Base-by-base conservation (phyloP, 2,113 vertebrate genomes). In the Saccopteryx bilineata region DNA sequence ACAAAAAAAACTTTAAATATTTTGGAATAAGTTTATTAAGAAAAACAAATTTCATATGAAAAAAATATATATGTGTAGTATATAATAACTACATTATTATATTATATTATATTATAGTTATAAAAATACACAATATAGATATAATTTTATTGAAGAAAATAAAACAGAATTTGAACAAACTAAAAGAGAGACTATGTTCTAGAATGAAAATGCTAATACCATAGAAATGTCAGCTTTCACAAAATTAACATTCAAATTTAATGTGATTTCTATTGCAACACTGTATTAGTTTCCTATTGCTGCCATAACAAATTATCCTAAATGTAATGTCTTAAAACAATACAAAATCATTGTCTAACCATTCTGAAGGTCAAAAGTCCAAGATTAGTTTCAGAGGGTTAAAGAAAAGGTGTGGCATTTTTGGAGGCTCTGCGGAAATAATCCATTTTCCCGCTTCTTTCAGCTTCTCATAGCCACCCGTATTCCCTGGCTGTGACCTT, bases 111-210 rank as follows among this genome's bases (percentile, higher is more conserved):
- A 33, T 69, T 69, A 48, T 72, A 21, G 19, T 60, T 74, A 14
- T 76, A 65, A 66, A 54, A 48, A 28, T 61, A 76, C 65, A n/a
- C n/a, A 46, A 82, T 19, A 50, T 7, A 48, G 28, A 28, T 15
- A 50, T 54, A 61, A 17, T 66, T 79, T 74, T 66, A 76, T 3
- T 21, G 33, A 95, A 63, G 9, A 93, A 89, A 89, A 66, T 79
- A 60, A 71, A 71, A 80, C 18, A 90, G 0, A 0, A 26, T 84
- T 52, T 39, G 26, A 84, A 68, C 39, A 82, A 82, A 61, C 52
- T 23, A 65, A 94, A 68, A 75, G 24, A 48, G 19, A 83, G 60
- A 54, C 33, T 19, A n/a, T 80, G 31, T 79, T 91, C 76, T 60
- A 31, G 11, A 60, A 33, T 61, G 17, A 17, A 2, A 56, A 84